Base-by-base conservation (phyloP, 2,888 invertebrate genomes). In the Steinernema hermaphroditum region DNA sequence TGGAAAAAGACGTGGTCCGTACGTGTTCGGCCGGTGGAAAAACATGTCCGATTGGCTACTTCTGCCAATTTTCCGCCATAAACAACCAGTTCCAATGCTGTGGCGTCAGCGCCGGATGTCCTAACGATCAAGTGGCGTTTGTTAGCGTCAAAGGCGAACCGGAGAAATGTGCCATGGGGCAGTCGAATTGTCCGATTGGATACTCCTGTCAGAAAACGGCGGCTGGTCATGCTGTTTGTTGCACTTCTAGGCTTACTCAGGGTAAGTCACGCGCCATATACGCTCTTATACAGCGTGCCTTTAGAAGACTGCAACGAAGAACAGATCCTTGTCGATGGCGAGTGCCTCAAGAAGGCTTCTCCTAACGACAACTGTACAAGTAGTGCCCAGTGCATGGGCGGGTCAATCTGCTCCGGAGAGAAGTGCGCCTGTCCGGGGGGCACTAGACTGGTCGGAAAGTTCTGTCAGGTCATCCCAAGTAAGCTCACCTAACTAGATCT, bases 51-150 rank as follows among this genome's bases (percentile, higher is more conserved):
- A 62, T 76, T 16, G 82, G 82, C 9, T 85, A 79, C 78, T 85
- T 85, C 82, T 85, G 85, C 69, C 85, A 85, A 46, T 84, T 84
- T 78, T 81, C 81, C 29, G 75, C 77, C 8, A 69, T 75, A 62
- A 84, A 84, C 78, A 83, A 81, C 43, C 83, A 84, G 72, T 84
- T 84, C 82, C 83, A 82, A 71, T 85, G 85, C 75, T 85, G 85
- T 69, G 85, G 85, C 70, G 82, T 84, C 82, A 80, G 79, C 37
- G 85, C 83, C 22, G 84, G 85, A 43, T 85, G 85, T 74, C 85
- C 85, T 44, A 83, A 85, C 71, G 85, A 84, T 62, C 81, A 81
- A 49, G 75, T 74, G 9, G 46, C 54, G 0, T 81, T 81, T 49
- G 75, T 81, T 41, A 79, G 81, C 68, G 72, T 81, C 68, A 74